Percentiles rank a stretch among this genome's conserved stretches.
phyloP scores from a whole-genome alignment of 2,113 vertebrate species.

The Vombatus ursinus region DNA sequence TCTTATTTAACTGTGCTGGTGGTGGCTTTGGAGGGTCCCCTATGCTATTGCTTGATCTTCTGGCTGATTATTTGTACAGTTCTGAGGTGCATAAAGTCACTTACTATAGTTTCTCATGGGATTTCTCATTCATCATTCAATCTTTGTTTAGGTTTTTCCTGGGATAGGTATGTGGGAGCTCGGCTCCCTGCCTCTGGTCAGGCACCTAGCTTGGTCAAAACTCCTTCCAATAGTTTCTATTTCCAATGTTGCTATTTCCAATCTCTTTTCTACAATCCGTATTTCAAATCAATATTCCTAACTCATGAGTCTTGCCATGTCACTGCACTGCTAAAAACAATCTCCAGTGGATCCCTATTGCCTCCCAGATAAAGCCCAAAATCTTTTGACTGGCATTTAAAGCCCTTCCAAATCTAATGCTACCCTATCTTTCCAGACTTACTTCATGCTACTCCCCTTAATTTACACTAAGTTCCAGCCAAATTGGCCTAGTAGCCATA shows the following conservation, averaged over 20 bases:
- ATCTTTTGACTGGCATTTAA: neutral
- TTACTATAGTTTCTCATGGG: neutral
- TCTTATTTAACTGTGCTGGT: neutral
- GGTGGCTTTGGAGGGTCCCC: neutral
- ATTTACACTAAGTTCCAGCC: neutral
- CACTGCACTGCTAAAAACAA: neutral
- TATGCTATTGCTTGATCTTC: neutral
- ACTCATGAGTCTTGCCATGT: neutral
- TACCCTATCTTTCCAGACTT: neutral
- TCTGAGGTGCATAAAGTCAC: neutral
- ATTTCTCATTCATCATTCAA: neutral
- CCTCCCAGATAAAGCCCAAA: neutral
- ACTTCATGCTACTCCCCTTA: neutral
- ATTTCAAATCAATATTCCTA: neutral
- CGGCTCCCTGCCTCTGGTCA: neutral
- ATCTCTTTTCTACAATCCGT: neutral
- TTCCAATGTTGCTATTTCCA: neutral
- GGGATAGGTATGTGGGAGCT: neutral
- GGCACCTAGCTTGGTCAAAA: neutral
- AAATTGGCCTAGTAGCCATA: neutral
- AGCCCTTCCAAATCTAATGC: neutral
- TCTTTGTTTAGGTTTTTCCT: neutral
- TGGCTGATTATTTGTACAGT: neutral
- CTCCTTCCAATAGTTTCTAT: neutral
- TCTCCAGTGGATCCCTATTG: neutral